Evolutionary conservation across 2,888 invertebrate genomes (phyloP).

Genomic region (Dicranocentrus wangi): DNA sequence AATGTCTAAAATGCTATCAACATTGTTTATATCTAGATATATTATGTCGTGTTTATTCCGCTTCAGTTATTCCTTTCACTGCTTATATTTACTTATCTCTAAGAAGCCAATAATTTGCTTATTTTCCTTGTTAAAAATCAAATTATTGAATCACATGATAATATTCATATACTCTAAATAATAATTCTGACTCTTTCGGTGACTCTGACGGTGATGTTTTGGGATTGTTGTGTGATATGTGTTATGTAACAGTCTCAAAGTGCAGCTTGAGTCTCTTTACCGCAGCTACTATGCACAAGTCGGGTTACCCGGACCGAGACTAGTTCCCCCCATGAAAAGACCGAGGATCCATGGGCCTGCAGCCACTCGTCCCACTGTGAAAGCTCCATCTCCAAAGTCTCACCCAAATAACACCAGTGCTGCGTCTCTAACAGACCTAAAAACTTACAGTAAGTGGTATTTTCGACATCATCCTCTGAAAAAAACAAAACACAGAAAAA

Average conservation of each 20-base stretch:
- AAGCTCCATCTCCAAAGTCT: conserved; percentile 74
- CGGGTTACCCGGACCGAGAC: conserved; percentile 77
- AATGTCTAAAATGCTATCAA: too few relatives aligned
- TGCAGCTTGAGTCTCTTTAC: conserved; percentile 73
- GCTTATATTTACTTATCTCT: too few relatives aligned
- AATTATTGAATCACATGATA: too few relatives aligned
- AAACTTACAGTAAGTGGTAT: conserved; percentile 81
- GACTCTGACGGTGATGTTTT: conserved; percentile 47
- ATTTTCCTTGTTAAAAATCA: too few relatives aligned
- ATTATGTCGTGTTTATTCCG: too few relatives aligned
- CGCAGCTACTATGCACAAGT: conserved; percentile 81
- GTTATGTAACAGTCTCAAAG: conserved; percentile 64
- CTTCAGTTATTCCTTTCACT: too few relatives aligned
- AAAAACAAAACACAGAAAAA: too few relatives aligned
- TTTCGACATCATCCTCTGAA: background rate
- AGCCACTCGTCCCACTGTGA: conserved; percentile 66
- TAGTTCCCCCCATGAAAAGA: conserved; percentile 80
- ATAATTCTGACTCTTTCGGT: conserved; percentile 1
- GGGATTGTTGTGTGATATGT: conserved; percentile 48
- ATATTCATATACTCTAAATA: too few relatives aligned
- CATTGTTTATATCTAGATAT: too few relatives aligned
- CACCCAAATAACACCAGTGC: conserved; percentile 73
- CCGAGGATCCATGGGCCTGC: conserved; percentile 79
- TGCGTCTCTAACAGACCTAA: conserved; percentile 78
- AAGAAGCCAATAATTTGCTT: too few relatives aligned